A percentile compares a stretch with the other conserved stretches of the same genome.
These are phyloP conservation scores for Nymphalis io DNA, from an alignment of 1,140 invertebrate genomes.

Conservation along the genomic window DNA sequence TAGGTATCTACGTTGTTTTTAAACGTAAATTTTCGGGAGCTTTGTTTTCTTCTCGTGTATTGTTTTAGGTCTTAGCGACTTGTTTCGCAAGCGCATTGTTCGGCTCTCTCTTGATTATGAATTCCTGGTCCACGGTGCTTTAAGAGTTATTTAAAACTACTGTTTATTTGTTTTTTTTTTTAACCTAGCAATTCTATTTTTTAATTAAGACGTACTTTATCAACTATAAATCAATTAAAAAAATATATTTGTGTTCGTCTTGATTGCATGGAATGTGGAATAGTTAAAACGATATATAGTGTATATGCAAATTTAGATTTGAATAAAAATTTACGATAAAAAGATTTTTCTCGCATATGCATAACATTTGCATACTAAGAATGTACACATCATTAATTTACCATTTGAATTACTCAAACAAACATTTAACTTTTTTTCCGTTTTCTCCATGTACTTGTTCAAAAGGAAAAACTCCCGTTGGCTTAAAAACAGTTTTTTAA, in stretches of 20 bases:
- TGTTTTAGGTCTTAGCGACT: conserved; percentile 61
- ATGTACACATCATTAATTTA: not conserved
- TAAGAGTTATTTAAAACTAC: conserved; percentile 26
- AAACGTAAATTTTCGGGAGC: conserved; percentile 74
- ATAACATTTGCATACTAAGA: conserved; percentile 3
- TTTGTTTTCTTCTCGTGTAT: conserved; percentile 62
- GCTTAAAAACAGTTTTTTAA: conserved; percentile 50
- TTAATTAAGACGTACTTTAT: conserved; percentile 20
- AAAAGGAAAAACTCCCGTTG: conserved; percentile 31
- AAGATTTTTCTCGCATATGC: not conserved
- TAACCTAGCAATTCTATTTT: not conserved
- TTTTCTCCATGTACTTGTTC: not conserved
- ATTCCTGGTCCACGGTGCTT: conserved; percentile 37
- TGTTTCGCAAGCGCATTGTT: conserved; percentile 51
- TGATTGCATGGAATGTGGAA: conserved; percentile 32
- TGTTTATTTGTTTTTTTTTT: conserved; percentile 4
- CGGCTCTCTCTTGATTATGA: conserved; percentile 50
- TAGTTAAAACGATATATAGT: conserved; percentile 16
- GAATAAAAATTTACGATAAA: conserved; percentile 16
- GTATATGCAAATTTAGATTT: conserved; percentile 31
- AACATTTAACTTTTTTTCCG: not conserved
- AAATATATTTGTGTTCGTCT: conserved; percentile 11
- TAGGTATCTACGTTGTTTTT: conserved; percentile 79
- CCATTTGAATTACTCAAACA: not conserved
- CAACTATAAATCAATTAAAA: conserved; percentile 5